Evolutionary conservation across 2,888 invertebrate species (phyloP), one percentile per base, ranked within the genome.

Genomic region (Spodoptera exigua): DNA sequence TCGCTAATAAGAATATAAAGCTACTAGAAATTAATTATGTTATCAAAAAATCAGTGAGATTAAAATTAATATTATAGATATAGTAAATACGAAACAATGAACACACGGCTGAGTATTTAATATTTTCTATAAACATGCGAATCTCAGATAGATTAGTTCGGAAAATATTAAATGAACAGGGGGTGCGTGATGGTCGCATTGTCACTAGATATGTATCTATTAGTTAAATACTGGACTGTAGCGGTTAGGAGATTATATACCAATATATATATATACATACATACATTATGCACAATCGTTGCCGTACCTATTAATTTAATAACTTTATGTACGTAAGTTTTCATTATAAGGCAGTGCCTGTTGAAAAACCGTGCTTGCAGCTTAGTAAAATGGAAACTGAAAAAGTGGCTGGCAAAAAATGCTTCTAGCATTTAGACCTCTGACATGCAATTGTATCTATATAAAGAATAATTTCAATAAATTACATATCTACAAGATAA

Each of bases 41-140:
- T 91, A 92, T 92, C 91, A 91, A 91, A 81, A 77, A 90, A 88
- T 88, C 89, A 93, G 93, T 94, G 93, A 94, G 93, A 94, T 93
- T 94, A 94, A 90, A 89, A 82, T 91, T 90, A 89, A 90, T 81
- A 82, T 76, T 77, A 88, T 86, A 90, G 87, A 62, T 74, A 84
- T 90, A 90, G 89, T 83, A 76, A 80, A 72, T 75, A 63, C 58
- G 63, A 65, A 70, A 69, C 63, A 79, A 62, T 61, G 76, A 79
- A 81, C 69, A 79, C 75, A 78, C 76, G 62, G 41, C 83, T 89
- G 89, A 78, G 81, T 84, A 80, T 88, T 91, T 87, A 89, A 89
- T 89, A 86, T 84, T 87, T 85, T 85, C 83, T 74, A 68, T 53
- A 54, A 55, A 49, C 71, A 77, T 63, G 74, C 61, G 92, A 92